Base-by-base conservation (phyloP, 2,888 invertebrate genomes). In the Ypsolopha sequella region DNA sequence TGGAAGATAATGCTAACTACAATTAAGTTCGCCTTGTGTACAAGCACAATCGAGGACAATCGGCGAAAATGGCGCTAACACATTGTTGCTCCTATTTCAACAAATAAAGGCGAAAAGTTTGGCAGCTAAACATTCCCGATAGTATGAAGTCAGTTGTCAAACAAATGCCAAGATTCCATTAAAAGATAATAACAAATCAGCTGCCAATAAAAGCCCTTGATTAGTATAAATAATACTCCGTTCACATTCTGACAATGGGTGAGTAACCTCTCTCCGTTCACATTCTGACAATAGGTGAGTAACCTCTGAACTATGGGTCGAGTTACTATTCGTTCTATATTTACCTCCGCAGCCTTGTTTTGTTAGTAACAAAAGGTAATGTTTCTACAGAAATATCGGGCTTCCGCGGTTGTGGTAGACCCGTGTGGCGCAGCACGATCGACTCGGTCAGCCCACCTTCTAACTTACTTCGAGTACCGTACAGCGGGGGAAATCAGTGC, bases 241-340 rank as follows among this genome's bases (percentile, higher is more conserved):
- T 43, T 53, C 57, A 59, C 38, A 57, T 58, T 53, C 58, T 53
- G 14, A 8, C 61, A 62, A 58, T 61, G 60, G 73, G 74, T 76
- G 67, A 77, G 64, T 62, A 66, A 68, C 65, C 55, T 61, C 52
- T 48, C 54, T 55, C 58, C 14, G 36, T 43, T 53, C 57, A 59
- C 39, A 57, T 58, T 53, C 58, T 53, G 14, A 13, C 61, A 62
- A 58, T 61, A 60, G 73, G 74, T 76, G 67, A 77, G 65, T 68
- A 67, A 78, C 80, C 79, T 73, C 66, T 76, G 79, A 76, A 73
- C 77, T 65, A 39, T 60, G 59, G 53, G 53, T 57, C 52, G 56
- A 62, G 65, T 65, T 61, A 59, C 61, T 60, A 68, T 78, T 75
- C 73, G 66, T 68, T 64, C 8, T 43, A 14, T 24, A 60, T 65